Evolutionary conservation across 2,113 vertebrate genomes (phyloP).

Genomic region (Xyrauchen texanus): DNA sequence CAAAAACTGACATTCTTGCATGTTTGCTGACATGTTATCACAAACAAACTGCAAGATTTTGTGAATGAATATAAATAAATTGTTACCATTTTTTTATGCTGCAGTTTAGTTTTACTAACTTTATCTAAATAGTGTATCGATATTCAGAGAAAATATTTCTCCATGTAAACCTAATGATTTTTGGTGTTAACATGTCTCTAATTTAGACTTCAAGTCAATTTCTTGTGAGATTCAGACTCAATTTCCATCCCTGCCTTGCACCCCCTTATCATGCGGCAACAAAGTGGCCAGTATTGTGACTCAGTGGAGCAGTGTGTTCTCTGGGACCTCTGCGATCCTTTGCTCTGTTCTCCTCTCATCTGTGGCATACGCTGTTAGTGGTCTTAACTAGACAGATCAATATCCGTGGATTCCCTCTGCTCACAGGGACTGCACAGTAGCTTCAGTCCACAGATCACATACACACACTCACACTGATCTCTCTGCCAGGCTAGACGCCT

Average conservation of each 20-base stretch:
- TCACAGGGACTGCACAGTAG: conserved; percentile 2
- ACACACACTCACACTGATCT: too few relatives aligned
- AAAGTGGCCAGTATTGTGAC: conserved; percentile 18
- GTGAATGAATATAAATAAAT: too few relatives aligned
- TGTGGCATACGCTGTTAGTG: conserved; percentile 30
- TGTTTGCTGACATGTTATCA: too few relatives aligned
- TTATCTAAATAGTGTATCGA: background rate
- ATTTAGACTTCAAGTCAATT: background rate
- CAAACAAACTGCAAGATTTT: too few relatives aligned
- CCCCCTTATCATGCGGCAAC: background rate
- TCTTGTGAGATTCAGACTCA: background rate
- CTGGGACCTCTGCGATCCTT: background rate
- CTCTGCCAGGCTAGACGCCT: too few relatives aligned
- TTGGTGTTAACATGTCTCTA: background rate
- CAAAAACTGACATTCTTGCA: too few relatives aligned
- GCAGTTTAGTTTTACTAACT: too few relatives aligned
- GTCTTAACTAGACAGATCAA: conserved; percentile 42
- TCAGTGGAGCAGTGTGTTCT: conserved; percentile 11
- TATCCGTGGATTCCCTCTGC: conserved; percentile 23
- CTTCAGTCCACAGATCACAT: background rate
- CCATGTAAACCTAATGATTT: background rate
- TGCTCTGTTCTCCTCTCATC: conserved; percentile 17
- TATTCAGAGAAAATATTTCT: background rate
- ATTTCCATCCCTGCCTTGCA: background rate
- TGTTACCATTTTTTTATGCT: too few relatives aligned